Conservation (phyloP, 2,888 invertebrate species). For the Melanostoma scalare region DNA sequence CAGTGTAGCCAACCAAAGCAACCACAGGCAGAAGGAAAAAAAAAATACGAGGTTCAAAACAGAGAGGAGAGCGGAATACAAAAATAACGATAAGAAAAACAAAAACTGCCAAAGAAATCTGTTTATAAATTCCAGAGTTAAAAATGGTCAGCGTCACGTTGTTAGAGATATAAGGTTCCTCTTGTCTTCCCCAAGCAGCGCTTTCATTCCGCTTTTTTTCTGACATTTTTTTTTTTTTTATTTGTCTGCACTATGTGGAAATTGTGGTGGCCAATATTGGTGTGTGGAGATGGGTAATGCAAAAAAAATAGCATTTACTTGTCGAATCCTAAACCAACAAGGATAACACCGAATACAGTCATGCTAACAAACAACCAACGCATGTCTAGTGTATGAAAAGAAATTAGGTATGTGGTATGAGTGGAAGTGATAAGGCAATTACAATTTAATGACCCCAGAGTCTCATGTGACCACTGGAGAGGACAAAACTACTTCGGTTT, state of each 20-base stretch:
- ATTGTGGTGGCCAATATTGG: constrained; percentile 45
- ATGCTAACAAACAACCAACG: constrained; percentile 20
- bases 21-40: constrained; percentile 38
- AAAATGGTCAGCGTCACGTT: constrained; percentile 47
- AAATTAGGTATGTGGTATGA: neutral
- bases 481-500: no score
- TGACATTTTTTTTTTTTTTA: constrained; percentile 49
- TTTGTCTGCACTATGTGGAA: constrained; percentile 35
- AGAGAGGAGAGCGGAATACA: constrained; percentile 43
- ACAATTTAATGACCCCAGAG: constrained; percentile 69
- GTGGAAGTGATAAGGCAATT: constrained; percentile 68
- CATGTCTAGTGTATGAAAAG: neutral
- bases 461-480: constrained; percentile 52
- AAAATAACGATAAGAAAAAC: constrained; percentile 19
- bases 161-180: constrained; percentile 44
- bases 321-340: constrained; percentile 64
- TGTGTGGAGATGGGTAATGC: constrained; percentile 16
- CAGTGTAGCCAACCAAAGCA: constrained; percentile 54
- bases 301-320: constrained; percentile 40
- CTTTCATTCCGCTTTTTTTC: constrained; percentile 26
- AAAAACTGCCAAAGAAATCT: constrained; percentile 35
- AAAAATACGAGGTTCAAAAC: constrained; percentile 52
- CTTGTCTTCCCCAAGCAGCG: constrained; percentile 12
- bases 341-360: constrained; percentile 51
- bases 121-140: constrained; percentile 55